These are phyloP conservation scores for Trissolcus japonicus DNA, from an alignment of 2,888 invertebrate genomes.

Conservation along the genomic window DNA sequence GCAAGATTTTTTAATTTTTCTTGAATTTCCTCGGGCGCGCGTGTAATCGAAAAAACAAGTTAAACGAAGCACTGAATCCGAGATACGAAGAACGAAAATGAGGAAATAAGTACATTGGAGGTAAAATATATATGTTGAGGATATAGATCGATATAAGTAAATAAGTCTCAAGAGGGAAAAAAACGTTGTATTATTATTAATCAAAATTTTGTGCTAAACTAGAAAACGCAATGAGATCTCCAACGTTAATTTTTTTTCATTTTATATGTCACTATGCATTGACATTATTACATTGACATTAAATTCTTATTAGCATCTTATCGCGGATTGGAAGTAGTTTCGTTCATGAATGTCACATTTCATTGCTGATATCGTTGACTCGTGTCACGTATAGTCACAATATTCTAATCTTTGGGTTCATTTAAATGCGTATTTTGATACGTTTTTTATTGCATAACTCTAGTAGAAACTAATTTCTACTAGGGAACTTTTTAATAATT, in stretches of 20 bases:
- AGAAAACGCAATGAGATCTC: conserved; percentile 20
- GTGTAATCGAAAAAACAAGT: conserved; percentile 35
- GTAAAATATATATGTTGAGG: conserved; percentile 9
- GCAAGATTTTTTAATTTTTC: conserved; percentile 29
- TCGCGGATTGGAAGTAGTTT: conserved; percentile 21
- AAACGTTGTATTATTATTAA: conserved; percentile 43
- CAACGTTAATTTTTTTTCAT: conserved; percentile 32
- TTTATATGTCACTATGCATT: conserved; percentile 15
- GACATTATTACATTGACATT: conserved; percentile 29
- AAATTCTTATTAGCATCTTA: conserved; percentile 33
- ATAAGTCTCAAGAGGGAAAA: conserved; percentile 36
- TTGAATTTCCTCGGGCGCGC: conserved; percentile 19
- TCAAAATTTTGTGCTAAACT: conserved; percentile 30
- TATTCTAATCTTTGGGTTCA: neutral
- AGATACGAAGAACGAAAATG: conserved; percentile 39
- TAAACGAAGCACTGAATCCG: conserved; percentile 16
- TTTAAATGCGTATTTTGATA: conserved; percentile 9
- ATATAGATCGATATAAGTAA: conserved; percentile 40
- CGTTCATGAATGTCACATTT: conserved; percentile 31
- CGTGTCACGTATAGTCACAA: neutral
- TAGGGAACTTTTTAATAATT: too few species aligned
- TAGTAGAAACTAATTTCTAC: too few species aligned
- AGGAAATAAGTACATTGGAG: conserved; percentile 38
- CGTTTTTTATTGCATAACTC: too few species aligned
- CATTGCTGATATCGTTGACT: conserved; percentile 35